phyloP scores from a whole-genome alignment of 2,797 vertebrate genomes.

The Typhlichthys eigenmanni region DNA sequence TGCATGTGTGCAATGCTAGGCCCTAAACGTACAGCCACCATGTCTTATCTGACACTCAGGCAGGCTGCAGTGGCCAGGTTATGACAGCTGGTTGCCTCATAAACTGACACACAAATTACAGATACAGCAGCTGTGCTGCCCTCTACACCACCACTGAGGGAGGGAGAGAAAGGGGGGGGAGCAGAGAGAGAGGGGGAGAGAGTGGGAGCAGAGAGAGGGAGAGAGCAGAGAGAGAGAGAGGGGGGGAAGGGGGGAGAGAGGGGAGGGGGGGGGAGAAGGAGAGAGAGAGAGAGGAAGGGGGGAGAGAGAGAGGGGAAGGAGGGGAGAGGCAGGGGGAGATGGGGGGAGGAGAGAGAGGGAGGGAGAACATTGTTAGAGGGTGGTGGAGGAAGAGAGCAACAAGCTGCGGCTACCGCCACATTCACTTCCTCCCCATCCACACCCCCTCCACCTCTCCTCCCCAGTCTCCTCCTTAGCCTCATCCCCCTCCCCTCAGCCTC shows the following conservation, averaged over 20 bases:
- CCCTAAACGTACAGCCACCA: slow-evolving; percentile 5
- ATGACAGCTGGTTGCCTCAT: slow-evolving; percentile 21
- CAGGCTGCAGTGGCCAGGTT: neutral
- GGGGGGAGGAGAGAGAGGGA: neutral
- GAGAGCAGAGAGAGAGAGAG: neutral
- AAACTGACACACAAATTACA: slow-evolving; percentile 1
- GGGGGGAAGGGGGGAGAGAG: neutral
- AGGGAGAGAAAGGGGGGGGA: too few species aligned
- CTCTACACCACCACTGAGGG: slow-evolving; percentile 6
- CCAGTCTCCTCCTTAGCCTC: too few species aligned
- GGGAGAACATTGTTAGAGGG: too few species aligned
- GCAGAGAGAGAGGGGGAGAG: neutral
- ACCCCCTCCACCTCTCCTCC: accelerated
- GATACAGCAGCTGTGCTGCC: neutral
- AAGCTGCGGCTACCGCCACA: neutral
- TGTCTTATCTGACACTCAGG: slow-evolving; percentile 27
- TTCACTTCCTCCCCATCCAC: accelerated
- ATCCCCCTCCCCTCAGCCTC: too few species aligned
- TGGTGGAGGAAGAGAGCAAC: neutral
- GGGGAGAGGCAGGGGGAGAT: neutral
- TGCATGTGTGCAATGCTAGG: neutral
- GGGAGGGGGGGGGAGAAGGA: neutral
- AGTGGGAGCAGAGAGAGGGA: neutral
- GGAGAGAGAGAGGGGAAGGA: neutral
- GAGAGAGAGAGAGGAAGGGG: neutral